Conservation (phyloP, 2,797 vertebrate genomes). For the Clarias laeviceps region DNA sequence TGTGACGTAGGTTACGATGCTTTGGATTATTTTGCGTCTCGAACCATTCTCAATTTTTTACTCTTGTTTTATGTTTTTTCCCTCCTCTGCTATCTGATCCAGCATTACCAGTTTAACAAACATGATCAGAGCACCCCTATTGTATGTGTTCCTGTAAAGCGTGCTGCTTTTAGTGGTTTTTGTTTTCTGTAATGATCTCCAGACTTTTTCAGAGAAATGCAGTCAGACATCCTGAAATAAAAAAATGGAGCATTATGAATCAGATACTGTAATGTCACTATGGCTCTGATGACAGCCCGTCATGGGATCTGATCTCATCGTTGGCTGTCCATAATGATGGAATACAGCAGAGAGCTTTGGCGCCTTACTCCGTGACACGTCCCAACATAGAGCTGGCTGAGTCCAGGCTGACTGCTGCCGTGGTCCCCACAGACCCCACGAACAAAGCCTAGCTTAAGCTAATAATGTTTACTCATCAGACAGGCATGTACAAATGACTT, state of each 20-base stretch:
- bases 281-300: neutral
- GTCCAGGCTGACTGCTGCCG: neutral
- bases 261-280: constrained; percentile 26
- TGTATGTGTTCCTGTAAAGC: neutral
- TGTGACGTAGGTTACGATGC: no score
- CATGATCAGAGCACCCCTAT: neutral
- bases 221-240: constrained; percentile 18
- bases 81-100: neutral
- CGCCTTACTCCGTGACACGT: neutral
- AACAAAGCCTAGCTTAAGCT: neutral
- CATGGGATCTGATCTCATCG: constrained; percentile 29
- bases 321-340: constrained; percentile 18
- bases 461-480: neutral
- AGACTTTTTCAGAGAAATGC: constrained; percentile 21
- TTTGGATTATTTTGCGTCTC: neutral
- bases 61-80: neutral
- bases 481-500: neutral
- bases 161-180: neutral
- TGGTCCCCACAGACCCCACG: neutral
- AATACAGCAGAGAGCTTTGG: constrained; percentile 23
- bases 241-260: constrained; percentile 15
- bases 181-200: constrained; percentile 6
- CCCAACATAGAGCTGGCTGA: neutral
- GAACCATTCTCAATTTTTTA: neutral
- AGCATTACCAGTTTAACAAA: neutral